Base-by-base conservation (phyloP, 2,113 vertebrate genomes). In the Urocitellus parryii region DNA sequence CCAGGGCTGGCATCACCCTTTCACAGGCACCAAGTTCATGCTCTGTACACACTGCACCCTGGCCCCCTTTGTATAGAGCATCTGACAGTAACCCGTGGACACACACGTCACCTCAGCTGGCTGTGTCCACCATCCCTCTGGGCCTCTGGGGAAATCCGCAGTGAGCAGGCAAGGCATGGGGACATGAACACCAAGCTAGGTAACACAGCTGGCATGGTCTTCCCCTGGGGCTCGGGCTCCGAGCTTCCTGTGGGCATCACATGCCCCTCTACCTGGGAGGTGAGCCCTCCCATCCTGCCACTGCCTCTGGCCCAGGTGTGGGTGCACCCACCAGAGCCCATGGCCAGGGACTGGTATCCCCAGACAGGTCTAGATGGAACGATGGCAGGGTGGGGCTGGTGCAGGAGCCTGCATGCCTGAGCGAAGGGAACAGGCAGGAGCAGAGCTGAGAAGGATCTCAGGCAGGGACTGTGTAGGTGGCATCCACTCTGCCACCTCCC, bases 351-450 rank as follows among this genome's bases (percentile, higher is more conserved):
- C 32, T 67, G 58, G 48, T 42, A 2, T n/a, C 45, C 51, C 78
- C 27, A 82, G 29, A 58, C 13, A 27, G 14, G 74, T 45, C 79
- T 22, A 45, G 61, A 29, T 29, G 32, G 73, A 78, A 84, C 27
- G 0, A 9, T 8, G 76, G 82, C 32, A 39, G 32, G 48, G 51
- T 9, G 8, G 0, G 5, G 53, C 61, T 17, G 78, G 24, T 22
- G 1, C 25, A 9, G 39, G 78, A 27, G 6, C 22, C 3, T 5
- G 0, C 10, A 37, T 8, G 25, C 42, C 24, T 10, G 29, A 70
- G 3, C 0, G 0, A 0, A 16, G 34, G 65, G 32, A 34, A 29
- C 51, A 29, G 0, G 3, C 39, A 51, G 39, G 48, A 4, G 56
- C 2, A 4, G 1, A 3, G 20, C 5, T 10, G 16, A 88, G 45